These are phyloP conservation scores for Rachycentron canadum DNA, from an alignment of 2,797 vertebrate species.

Conservation along the genomic window DNA sequence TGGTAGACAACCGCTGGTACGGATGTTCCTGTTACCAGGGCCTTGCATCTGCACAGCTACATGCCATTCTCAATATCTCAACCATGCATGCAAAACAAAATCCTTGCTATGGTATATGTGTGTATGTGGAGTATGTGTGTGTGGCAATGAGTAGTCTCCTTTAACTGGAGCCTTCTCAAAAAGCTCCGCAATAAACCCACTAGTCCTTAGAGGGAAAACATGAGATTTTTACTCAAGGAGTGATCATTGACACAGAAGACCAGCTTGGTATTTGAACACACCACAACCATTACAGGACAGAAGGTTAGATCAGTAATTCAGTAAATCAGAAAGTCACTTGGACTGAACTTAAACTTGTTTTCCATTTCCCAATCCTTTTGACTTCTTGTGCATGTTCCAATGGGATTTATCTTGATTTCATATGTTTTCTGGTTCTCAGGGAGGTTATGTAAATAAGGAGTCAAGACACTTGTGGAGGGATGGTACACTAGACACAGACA, in stretches of 20 bases:
- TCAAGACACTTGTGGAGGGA: slow-evolving; percentile 57
- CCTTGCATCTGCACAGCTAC: slow-evolving; percentile 54
- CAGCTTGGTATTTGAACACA: slow-evolving; percentile 12
- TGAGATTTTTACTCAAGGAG: slow-evolving; percentile 17
- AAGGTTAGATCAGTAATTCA: slow-evolving; percentile 16
- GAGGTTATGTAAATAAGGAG: slow-evolving; percentile 62
- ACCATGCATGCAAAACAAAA: slow-evolving; percentile 38
- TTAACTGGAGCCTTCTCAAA: slow-evolving; percentile 27
- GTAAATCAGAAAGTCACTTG: too few species aligned
- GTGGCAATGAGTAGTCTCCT: slow-evolving; percentile 12
- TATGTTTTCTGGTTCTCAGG: slow-evolving; percentile 30
- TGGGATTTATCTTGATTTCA: slow-evolving; percentile 46
- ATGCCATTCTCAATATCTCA: slow-evolving; percentile 42
- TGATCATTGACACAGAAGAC: slow-evolving; percentile 29
- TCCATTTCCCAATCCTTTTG: slow-evolving; percentile 25
- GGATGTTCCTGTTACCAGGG: slow-evolving; percentile 70
- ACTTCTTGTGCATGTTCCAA: slow-evolving; percentile 23
- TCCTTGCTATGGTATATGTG: slow-evolving; percentile 12
- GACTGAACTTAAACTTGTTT: slow-evolving; percentile 44
- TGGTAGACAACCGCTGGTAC: slow-evolving; percentile 80
- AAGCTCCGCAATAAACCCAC: slow-evolving; percentile 44
- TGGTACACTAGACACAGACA: slow-evolving; percentile 25
- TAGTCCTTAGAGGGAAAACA: slow-evolving; percentile 24
- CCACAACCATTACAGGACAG: slow-evolving; percentile 10
- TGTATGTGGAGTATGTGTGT: background rate